Evolutionary conservation across 2,113 vertebrate species (phyloP), one percentile per base, ranked within the genome.

Genomic region (Ariopsis seemanni): DNA sequence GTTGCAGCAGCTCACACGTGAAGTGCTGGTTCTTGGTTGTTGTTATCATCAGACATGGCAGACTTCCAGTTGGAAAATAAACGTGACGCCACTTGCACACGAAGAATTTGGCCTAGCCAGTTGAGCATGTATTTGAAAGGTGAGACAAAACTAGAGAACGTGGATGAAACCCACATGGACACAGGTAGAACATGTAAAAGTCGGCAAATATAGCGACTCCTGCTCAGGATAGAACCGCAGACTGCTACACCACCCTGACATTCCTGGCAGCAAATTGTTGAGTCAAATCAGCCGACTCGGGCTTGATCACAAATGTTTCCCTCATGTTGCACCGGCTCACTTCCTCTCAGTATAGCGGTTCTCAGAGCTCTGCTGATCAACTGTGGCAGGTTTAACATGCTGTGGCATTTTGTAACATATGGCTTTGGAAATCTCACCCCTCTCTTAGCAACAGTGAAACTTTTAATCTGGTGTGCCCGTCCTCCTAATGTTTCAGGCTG

Each of bases 351-450:
- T 57, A 79, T 42, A 83, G 71, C 71, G 25, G 12, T 85, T 48
- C 84, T 86, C 79, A 85, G 75, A 86, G 57, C 63, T 83, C 80
- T 74, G 22, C 69, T 81, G 87, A 86, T 88, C 65, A 71, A 86
- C 90, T 88, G 87, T 84, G 86, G 91, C 87, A 82, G 88, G 84
- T 92, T 92, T 89, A 93, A 90, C 92, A 91, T 88, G 50, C 85
- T 84, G 78, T 80, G 84, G 86, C 85, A 87, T 89, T 88, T 91
- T 88, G 90, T 88, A 92, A 91, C 94, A 95, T 95, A 94, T 94
- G 93, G 92, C 88, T 81, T 65, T 58, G 30, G 27, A 55, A 50
- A 53, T 55, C 81, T 83, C 90, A 87, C 72, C 91, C 65, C 91
- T 91, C 90, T 90, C 87, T 42, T 87, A 83, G 88, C 84, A 90